Percentiles rank a stretch among this genome's conserved stretches.
Conservation (phyloP, 1,140 invertebrate species). For the Brachionus koreanus region DNA sequence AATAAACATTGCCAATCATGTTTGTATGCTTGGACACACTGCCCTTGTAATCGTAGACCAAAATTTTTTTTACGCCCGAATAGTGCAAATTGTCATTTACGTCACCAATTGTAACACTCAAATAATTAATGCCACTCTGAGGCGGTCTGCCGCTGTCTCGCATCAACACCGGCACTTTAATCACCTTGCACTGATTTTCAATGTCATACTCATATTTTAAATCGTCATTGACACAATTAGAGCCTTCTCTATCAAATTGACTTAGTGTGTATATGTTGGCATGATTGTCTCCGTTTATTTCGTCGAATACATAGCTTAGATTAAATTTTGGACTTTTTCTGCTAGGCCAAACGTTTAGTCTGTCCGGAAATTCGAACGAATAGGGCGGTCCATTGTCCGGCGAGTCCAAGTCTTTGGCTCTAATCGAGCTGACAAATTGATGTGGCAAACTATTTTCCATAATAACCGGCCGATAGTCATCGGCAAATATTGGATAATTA, state of each 20-base stretch:
- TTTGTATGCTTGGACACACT: slow-evolving; percentile 61
- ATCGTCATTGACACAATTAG: slow-evolving; percentile 86
- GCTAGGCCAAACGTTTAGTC: slow-evolving; percentile 58
- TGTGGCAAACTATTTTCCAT: slow-evolving; percentile 77
- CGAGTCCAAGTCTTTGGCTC: slow-evolving; percentile 72
- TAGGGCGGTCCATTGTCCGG: slow-evolving; percentile 80
- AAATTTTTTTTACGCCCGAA: slow-evolving; percentile 88
- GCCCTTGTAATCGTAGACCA: slow-evolving; percentile 90
- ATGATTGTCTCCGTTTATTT: slow-evolving; percentile 81
- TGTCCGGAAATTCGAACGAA: slow-evolving; percentile 70
- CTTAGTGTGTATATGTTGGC: background rate
- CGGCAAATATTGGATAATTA: slow-evolving; percentile 87
- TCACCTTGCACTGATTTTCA: slow-evolving; percentile 46
- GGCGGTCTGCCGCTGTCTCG: slow-evolving; percentile 50
- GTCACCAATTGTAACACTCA: slow-evolving; percentile 91
- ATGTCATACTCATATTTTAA: slow-evolving; percentile 80
- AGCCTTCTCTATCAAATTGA: slow-evolving; percentile 85
- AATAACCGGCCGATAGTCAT: slow-evolving; percentile 79
- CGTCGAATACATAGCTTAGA: slow-evolving; percentile 84
- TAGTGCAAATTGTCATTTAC: slow-evolving; percentile 96
- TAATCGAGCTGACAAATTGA: slow-evolving; percentile 82
- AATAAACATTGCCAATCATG: slow-evolving; percentile 82
- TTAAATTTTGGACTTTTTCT: slow-evolving; percentile 83
- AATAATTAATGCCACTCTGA: slow-evolving; percentile 75
- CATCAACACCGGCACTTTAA: slow-evolving; percentile 56